Evolutionary conservation across 2,113 vertebrate genomes (phyloP).

Genomic region (Pogonocichla stellata): DNA sequence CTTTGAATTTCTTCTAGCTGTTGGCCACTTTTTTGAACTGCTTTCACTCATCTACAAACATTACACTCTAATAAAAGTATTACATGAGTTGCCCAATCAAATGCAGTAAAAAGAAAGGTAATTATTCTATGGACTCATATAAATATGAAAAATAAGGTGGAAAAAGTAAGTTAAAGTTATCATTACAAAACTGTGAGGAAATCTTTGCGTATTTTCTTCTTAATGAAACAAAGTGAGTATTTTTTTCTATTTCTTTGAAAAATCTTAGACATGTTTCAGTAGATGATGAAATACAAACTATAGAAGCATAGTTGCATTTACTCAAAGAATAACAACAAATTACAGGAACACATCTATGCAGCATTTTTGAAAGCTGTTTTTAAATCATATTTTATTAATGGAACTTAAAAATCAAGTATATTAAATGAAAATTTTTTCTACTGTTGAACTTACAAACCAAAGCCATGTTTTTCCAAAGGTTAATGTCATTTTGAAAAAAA

Average conservation of each 20-base stretch:
- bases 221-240: neutral
- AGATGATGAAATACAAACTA: neutral
- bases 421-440: neutral
- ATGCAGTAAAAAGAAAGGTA: conserved; percentile 14
- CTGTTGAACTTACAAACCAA: neutral
- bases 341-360: neutral
- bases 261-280: neutral
- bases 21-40: conserved; percentile 51
- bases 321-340: neutral
- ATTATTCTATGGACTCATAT: neutral
- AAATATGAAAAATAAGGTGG: neutral
- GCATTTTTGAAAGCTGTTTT: neutral
- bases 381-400: neutral
- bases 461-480: neutral
- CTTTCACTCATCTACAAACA: conserved; percentile 39
- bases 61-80: conserved; percentile 44
- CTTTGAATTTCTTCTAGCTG: conserved; percentile 21
- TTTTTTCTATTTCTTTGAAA: conserved; percentile 4
- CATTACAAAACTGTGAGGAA: neutral
- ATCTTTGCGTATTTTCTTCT: neutral
- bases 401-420: neutral
- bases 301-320: neutral
- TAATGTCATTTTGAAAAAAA: neutral
- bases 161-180: conserved; percentile 23
- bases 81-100: neutral